Evolutionary conservation across 2,113 vertebrate genomes (phyloP).

Genomic region (Plecturocebus donacophilus): DNA sequence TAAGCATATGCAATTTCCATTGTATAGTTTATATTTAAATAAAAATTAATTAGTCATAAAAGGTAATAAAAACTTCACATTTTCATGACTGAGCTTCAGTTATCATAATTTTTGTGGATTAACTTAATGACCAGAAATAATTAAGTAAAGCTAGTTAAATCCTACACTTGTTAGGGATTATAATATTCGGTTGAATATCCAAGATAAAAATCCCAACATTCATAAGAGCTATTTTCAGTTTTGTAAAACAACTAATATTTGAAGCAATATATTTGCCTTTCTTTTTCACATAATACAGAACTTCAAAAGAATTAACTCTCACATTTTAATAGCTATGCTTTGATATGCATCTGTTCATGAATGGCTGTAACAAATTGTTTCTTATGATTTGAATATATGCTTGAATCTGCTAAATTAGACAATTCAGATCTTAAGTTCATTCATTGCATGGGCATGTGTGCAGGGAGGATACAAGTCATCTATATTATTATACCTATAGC

Average conservation of each 20-base stretch:
- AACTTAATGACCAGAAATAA: slow-evolving; percentile 41
- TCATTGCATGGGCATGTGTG: fast-evolving
- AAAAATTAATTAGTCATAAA: slow-evolving; percentile 15
- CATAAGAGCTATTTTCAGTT: not conserved
- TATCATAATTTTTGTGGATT: not conserved
- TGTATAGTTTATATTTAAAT: not conserved
- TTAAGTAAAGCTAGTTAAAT: slow-evolving; percentile 28
- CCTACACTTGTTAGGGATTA: not conserved
- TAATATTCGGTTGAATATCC: not conserved
- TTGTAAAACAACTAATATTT: not conserved
- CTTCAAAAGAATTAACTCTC: not conserved
- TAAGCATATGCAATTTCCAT: not conserved
- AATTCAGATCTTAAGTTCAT: not conserved
- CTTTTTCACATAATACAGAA: not conserved
- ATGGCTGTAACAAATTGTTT: not conserved
- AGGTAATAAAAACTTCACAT: not conserved
- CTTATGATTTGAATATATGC: not conserved
- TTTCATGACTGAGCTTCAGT: slow-evolving; percentile 43
- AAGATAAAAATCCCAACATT: not conserved
- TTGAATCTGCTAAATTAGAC: not conserved
- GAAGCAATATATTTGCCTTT: not conserved
- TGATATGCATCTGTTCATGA: not conserved
- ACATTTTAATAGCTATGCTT: not conserved
- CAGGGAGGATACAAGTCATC: not conserved
- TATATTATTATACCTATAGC: too few relatives aligned